phyloP scores from a whole-genome alignment of 2,797 vertebrate species.

The Danio jaintianensis region DNA sequence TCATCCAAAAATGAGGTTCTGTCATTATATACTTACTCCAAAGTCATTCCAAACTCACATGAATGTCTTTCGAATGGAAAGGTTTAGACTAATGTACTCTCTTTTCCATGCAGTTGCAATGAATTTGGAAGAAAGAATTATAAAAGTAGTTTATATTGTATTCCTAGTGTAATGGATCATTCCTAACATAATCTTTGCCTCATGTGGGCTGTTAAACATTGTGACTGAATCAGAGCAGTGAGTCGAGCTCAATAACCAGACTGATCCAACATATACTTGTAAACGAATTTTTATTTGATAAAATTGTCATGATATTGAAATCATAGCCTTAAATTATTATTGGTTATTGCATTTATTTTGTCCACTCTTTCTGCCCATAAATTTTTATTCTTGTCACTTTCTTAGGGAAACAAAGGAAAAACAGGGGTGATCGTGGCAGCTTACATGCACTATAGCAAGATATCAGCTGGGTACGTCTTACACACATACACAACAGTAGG shows the following conservation, averaged over 20 bases:
- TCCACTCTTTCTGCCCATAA: not conserved
- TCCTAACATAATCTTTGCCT: not conserved
- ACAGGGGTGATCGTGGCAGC: slow-evolving; percentile 89
- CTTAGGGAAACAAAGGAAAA: slow-evolving; percentile 90
- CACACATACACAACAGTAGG: too few species aligned
- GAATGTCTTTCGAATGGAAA: slow-evolving; percentile 12
- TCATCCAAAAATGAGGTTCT: slow-evolving; percentile 12
- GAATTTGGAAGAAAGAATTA: not conserved
- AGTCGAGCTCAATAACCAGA: not conserved
- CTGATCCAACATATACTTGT: not conserved
- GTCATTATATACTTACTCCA: not conserved
- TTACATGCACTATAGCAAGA: slow-evolving; percentile 96
- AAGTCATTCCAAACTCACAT: slow-evolving; percentile 1
- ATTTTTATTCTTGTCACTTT: too few species aligned
- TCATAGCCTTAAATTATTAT: not conserved
- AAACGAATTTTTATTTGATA: not conserved
- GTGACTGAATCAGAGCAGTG: not conserved
- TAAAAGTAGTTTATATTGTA: slow-evolving; percentile 3
- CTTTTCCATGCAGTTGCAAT: not conserved
- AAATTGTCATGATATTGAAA: not conserved
- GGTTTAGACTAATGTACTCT: not conserved
- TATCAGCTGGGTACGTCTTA: slow-evolving; percentile 87
- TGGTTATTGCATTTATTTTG: slow-evolving; percentile 1
- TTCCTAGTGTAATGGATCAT: not conserved
- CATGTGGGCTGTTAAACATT: not conserved